Conservation (phyloP, 35 echinoderm and acorn worm genomes). For the Antedon bifida region DNA sequence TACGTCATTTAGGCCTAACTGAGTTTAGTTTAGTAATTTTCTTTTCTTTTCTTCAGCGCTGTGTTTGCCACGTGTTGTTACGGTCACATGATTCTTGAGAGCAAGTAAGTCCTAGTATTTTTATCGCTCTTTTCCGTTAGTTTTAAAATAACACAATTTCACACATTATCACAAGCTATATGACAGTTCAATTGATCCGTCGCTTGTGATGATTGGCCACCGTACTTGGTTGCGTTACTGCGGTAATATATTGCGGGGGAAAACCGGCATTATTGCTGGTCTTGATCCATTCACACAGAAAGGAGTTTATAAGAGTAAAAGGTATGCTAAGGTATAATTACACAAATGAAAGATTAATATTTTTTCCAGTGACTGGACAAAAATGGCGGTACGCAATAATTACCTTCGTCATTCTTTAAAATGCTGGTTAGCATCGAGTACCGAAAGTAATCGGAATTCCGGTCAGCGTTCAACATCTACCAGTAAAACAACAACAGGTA, state of each 20-base stretch:
- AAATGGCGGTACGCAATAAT: constrained; percentile 53
- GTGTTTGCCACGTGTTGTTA: constrained; percentile 91
- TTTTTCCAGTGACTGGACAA: constrained; percentile 48
- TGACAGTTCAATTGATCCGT: no score
- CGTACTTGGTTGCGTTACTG: no score
- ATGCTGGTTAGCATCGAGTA: constrained; percentile 51
- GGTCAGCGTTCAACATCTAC: background rate
- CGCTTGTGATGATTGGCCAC: no score
- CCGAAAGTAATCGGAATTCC: background rate
- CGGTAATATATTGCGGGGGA: no score
- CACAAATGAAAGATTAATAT: background rate
- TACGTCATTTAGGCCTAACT: no score
- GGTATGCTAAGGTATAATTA: background rate
- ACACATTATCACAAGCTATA: no score
- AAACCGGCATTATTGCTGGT: no score
- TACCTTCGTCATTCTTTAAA: constrained; percentile 41
- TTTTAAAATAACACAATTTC: background rate
- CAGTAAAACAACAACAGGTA: background rate
- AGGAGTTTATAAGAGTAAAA: background rate
- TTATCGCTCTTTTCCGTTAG: background rate
- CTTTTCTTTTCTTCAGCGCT: constrained; percentile 25
- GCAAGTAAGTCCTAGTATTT: constrained; percentile 35
- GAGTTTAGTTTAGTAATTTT: no score
- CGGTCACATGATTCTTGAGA: constrained; percentile 60
- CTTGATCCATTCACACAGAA: no score